phyloP scores from a whole-genome alignment of 2,888 invertebrate genomes.

The Caenorhabditis plicata region DNA sequence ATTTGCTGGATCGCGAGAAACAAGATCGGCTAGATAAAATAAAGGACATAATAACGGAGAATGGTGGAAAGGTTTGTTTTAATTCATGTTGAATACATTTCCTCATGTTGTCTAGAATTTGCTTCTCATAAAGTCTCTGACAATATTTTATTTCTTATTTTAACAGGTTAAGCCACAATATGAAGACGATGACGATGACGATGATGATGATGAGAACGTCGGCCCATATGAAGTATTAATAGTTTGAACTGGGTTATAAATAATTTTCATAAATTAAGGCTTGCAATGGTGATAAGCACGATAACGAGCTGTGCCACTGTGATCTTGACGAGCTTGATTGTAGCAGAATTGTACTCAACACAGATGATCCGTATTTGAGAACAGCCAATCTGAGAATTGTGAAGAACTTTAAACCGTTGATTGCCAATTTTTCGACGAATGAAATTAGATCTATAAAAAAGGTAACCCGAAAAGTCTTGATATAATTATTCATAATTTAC shows the following conservation, averaged over 20 bases:
- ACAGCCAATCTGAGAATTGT: conserved; percentile 12
- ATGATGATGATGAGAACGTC: conserved; percentile 1
- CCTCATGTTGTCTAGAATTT: not conserved
- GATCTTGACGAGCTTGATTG: conserved; percentile 29
- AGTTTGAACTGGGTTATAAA: not conserved
- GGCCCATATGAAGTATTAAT: too few relatives aligned
- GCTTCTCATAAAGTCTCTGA: not conserved
- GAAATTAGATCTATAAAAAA: conserved; percentile 13
- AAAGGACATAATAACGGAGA: conserved; percentile 10
- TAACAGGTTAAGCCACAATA: conserved; percentile 6
- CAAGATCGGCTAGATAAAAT: conserved; percentile 12
- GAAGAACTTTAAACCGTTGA: conserved; percentile 18
- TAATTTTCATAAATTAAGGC: conserved; percentile 6
- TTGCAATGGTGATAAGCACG: conserved; percentile 4
- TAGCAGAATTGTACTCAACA: conserved; percentile 6
- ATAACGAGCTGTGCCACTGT: conserved; percentile 27
- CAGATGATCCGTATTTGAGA: conserved; percentile 5
- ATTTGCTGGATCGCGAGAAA: conserved; percentile 6
- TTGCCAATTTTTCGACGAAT: conserved; percentile 31
- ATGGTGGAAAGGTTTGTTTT: conserved; percentile 2
- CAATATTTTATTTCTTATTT: conserved; percentile 6
- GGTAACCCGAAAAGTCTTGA: conserved; percentile 2
- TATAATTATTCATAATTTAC: conserved; percentile 7
- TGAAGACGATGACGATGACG: conserved; percentile 1
- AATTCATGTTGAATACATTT: not conserved